Evolutionary conservation across 2,888 invertebrate genomes (phyloP).

Genomic region (Drosophila neoperkinsi): DNA sequence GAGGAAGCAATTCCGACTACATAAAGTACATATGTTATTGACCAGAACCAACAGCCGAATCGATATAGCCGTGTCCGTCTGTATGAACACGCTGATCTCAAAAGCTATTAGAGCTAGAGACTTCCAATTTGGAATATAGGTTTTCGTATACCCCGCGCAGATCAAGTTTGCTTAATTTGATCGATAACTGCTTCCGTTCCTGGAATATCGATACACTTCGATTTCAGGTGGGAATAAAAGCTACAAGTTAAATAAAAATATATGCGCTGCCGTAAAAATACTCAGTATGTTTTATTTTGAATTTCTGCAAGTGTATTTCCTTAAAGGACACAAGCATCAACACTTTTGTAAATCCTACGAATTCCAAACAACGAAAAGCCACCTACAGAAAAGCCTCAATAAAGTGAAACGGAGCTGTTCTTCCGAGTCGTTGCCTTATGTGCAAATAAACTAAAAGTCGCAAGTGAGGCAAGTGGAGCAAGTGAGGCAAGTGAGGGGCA

Average conservation of each 20-base stretch:
- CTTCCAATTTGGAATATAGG: background rate
- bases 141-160: background rate
- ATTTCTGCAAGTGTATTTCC: conserved; percentile 39
- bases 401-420: conserved; percentile 56
- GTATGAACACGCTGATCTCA: background rate
- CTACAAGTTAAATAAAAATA: background rate
- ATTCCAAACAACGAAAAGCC: conserved; percentile 33
- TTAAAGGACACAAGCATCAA: conserved; percentile 5
- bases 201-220: background rate
- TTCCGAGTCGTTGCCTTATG: conserved; percentile 77
- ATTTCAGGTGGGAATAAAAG: background rate
- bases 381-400: conserved; percentile 35
- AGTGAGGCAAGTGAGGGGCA: conserved; percentile 5
- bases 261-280: background rate
- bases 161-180: background rate
- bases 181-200: too few species aligned
- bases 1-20: background rate
- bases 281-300: background rate
- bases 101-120: background rate
- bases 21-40: background rate
- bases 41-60: too few species aligned
- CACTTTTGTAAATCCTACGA: conserved; percentile 57
- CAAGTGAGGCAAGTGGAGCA: conserved; percentile 3
- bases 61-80: too few species aligned
- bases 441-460: conserved; percentile 66